Base-by-base conservation (phyloP, 2,888 invertebrate species). In the Tipula unca region DNA sequence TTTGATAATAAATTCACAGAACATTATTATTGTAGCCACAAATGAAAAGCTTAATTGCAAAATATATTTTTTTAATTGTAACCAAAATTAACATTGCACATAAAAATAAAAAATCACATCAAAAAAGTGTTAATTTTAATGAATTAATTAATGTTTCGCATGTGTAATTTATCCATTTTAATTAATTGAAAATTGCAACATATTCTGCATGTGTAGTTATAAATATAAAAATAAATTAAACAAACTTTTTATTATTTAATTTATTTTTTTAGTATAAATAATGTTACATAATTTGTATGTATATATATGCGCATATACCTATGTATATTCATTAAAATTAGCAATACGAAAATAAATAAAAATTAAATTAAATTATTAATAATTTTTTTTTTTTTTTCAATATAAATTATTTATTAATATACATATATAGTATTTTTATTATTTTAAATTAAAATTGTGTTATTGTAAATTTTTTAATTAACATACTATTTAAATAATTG, bases 41-140 rank as follows among this genome's bases (percentile, higher is more conserved):
- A 69, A 69, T 13, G 25, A 20, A 25, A 25, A 69, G 69, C 25
- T 69, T 69, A 25, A 69, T 69, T 69, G 69, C 69, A 69, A 69
- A 3, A 69, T 69, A 69, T 25, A 10, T 10, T 69, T 69, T 32
- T 69, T 69, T 69, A 69, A 69, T 69, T 69, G 69, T 25, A 10
- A 69, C 25, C 69, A 69, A 69, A 69, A 69, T 13, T 25, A 69
- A 17, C 25, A 69, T 69, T 25, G 20, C 69, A 48, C 35, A 10
- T 13, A 42, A 42, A 42, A n/a, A n/a, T n/a, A 69, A 10, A 69
- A 69, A 69, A 69, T 69, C 69, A 69, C 69, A 25, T 69, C 69
- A 48, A 69, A 69, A 54, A 69, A 69, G 69, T 69, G 69, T 69
- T 69, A 69, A 69, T 69, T 69, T 69, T 69, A 69, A 69, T 69